These are phyloP conservation scores for Pseudachorutes palmiensis DNA, from an alignment of 1,140 invertebrate species.

Conservation along the genomic window DNA sequence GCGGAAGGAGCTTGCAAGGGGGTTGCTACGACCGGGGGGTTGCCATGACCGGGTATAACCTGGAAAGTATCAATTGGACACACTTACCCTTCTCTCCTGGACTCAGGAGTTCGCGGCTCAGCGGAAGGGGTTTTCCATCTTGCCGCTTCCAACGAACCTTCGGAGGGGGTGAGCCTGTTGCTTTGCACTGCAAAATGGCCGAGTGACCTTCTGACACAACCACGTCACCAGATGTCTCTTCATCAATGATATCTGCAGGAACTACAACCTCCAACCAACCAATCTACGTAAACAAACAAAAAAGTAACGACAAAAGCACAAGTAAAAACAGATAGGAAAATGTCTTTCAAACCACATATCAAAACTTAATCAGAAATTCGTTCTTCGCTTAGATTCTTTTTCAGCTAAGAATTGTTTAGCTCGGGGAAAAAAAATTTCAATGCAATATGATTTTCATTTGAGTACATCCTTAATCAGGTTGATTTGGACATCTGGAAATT, in stretches of 20 bases:
- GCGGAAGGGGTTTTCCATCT: constrained; percentile 61
- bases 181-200: constrained; percentile 64
- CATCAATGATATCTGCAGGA: constrained; percentile 68
- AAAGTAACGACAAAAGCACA: too few species aligned
- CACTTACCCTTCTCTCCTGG: constrained; percentile 31
- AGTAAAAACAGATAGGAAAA: too few species aligned
- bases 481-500: too few species aligned
- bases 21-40: background rate
- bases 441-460: too few species aligned
- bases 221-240: constrained; percentile 51
- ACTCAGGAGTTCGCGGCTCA: constrained; percentile 53
- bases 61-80: too few species aligned
- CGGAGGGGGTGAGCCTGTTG: constrained; percentile 69
- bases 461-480: too few species aligned
- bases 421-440: too few species aligned
- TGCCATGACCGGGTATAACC: background rate
- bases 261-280: constrained; percentile 72
- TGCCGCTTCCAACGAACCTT: constrained; percentile 65
- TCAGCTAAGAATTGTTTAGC: too few species aligned
- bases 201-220: constrained; percentile 66
- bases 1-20: background rate
- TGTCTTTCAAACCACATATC: too few species aligned
- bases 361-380: too few species aligned
- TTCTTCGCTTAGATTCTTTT: too few species aligned
- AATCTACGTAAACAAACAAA: constrained; percentile 56